A percentile compares a stretch with the other conserved stretches of the same genome.
Conservation (phyloP, 2,113 vertebrate species). For the Cyphomyrus discorhynchus region DNA sequence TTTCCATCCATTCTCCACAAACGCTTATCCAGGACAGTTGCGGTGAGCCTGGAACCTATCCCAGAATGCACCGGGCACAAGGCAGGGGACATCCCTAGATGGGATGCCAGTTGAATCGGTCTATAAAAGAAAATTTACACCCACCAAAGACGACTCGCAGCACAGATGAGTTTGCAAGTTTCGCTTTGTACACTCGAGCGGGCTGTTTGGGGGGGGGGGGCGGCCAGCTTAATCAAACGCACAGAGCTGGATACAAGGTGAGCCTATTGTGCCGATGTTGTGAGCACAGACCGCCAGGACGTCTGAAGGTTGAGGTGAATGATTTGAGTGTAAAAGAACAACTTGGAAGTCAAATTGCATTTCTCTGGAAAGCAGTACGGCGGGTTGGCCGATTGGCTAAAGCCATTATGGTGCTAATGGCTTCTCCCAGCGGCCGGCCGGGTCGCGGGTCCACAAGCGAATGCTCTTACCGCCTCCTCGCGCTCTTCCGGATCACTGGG, state of each 20-base stretch:
- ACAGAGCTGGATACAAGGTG: background rate
- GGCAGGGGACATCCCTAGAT: background rate
- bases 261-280: background rate
- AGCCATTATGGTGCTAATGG: conserved; percentile 19
- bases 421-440: background rate
- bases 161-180: background rate
- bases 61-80: background rate
- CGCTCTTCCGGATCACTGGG: background rate
- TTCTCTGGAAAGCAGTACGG: background rate
- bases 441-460: background rate
- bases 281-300: background rate
- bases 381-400: background rate
- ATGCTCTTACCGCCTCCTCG: conserved; percentile 2
- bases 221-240: background rate
- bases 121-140: background rate
- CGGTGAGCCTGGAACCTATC: background rate
- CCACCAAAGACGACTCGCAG: background rate
- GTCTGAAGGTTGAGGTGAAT: conserved; percentile 5
- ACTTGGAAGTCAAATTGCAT: conserved; percentile 24
- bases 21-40: background rate
- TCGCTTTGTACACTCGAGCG: background rate
- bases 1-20: background rate
- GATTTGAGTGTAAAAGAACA: conserved; percentile 11
- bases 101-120: background rate
- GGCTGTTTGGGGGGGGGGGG: background rate